Conservation (phyloP, 64 coral and sea anemone genomes). For the Actinia tenebrosa region DNA sequence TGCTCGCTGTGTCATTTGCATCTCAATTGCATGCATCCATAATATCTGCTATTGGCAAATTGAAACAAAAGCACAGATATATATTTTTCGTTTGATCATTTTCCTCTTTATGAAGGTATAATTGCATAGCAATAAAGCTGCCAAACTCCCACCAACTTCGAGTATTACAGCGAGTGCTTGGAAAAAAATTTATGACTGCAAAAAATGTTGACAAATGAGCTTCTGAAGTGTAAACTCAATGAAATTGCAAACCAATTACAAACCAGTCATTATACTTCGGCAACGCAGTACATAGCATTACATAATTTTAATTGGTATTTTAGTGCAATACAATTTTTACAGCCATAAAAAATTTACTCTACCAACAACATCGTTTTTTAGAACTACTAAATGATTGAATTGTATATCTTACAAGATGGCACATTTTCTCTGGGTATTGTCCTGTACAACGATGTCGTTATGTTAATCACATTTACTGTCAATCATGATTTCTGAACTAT, state of each 20-base stretch:
- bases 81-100: background rate
- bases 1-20: no score
- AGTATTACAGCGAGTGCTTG: background rate
- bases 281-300: no score
- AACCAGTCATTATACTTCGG: no score
- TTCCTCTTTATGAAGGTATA: background rate
- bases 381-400: background rate
- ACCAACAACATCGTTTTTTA: background rate
- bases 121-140: background rate
- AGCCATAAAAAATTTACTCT: background rate
- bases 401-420: background rate
- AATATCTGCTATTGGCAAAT: background rate
- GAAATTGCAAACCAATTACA: no score
- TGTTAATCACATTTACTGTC: background rate
- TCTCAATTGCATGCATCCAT: no score
- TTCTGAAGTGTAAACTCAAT: no score
- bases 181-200: no score
- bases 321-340: conserved; percentile 5
- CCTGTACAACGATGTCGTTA: background rate
- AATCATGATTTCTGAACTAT: background rate
- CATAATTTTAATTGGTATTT: background rate
- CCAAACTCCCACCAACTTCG: background rate
- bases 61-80: background rate
- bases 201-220: no score
- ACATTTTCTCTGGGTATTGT: background rate